Percentiles rank a stretch among this genome's conserved stretches.
These are phyloP conservation scores for Drosophila bifasciata DNA, from an alignment of 1,140 invertebrate genomes.

Conservation along the genomic window DNA sequence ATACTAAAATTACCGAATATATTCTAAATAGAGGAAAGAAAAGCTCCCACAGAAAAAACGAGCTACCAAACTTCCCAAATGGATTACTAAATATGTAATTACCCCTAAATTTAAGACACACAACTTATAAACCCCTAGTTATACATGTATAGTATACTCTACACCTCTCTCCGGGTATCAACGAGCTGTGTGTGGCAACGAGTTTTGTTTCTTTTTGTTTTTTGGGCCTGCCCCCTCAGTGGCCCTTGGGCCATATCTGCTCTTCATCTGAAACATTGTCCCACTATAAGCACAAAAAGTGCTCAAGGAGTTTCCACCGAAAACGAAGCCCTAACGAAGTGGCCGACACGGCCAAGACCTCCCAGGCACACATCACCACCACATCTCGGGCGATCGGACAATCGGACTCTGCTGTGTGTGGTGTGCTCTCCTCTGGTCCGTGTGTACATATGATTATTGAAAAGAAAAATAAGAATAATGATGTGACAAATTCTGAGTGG, in stretches of 20 bases:
- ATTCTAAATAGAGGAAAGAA: no score
- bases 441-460: constrained; percentile 74
- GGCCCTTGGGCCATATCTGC: constrained; percentile 16
- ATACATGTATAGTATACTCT: no score
- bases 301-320: constrained; percentile 70
- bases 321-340: constrained; percentile 69
- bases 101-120: no score
- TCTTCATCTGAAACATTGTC: constrained; percentile 68
- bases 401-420: not conserved
- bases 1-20: no score
- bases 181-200: no score
- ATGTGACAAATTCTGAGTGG: constrained; percentile 81
- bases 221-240: not conserved
- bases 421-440: constrained; percentile 32
- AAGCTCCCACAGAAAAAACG: no score
- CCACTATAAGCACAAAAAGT: constrained; percentile 23
- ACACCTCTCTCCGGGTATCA: no score
- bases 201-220: no score
- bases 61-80: no score
- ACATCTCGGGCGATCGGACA: not conserved
- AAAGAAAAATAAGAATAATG: constrained; percentile 82
- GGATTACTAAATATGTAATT: no score
- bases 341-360: constrained; percentile 56
- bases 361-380: constrained; percentile 36
- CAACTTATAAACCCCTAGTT: no score